A percentile compares a stretch with the other conserved stretches of the same genome.
Conservation (phyloP, 2,888 invertebrate genomes). For the Drosophila paranaensis region DNA sequence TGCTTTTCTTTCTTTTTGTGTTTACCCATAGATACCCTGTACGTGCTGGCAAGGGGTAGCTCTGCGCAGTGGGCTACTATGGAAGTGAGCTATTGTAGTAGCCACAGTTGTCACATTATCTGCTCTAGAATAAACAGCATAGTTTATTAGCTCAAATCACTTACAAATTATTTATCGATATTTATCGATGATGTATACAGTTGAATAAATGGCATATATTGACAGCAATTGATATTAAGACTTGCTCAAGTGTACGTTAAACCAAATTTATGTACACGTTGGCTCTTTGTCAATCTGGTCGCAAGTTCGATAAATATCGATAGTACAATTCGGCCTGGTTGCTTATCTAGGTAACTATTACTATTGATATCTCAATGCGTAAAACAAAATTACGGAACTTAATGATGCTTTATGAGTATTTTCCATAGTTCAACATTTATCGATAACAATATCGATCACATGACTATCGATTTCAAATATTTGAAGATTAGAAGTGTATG, state of each 20-base stretch:
- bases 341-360: no score
- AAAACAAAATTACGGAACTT: no score
- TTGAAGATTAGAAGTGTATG: neutral
- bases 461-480: no score
- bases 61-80: neutral
- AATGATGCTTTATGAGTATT: no score
- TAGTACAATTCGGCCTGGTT: no score
- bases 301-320: neutral
- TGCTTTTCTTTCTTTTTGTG: neutral
- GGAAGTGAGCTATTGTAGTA: no score
- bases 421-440: no score
- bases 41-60: neutral
- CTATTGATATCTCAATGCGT: no score
- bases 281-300: no score
- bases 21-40: slow-evolving; percentile 11
- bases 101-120: neutral
- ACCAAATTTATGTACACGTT: no score
- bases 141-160: neutral
- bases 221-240: neutral
- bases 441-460: no score
- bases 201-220: neutral
- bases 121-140: neutral
- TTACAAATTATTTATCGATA: neutral
- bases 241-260: no score
- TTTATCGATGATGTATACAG: neutral